Evolutionary conservation across 2,888 invertebrate species (phyloP), one percentile per base, ranked within the genome.

Genomic region (Apotomis capreana): DNA sequence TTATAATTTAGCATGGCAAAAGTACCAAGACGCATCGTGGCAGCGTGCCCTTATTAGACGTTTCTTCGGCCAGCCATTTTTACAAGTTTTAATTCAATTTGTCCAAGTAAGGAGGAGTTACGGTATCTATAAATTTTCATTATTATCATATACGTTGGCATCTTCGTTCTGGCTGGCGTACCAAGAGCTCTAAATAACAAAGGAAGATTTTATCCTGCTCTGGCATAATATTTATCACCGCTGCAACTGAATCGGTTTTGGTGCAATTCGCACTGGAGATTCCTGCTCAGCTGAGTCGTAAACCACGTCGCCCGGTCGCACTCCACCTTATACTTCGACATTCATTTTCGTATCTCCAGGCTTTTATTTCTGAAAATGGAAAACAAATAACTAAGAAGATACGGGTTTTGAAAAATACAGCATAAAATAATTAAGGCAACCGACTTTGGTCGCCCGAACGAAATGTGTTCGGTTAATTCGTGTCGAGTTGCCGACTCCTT

Each of bases 181-280:
- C 59, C 15, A 49, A 49, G 54, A 68, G 55, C 46, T 63, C 40
- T 36, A 63, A 54, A 57, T 62, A 70, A 67, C 49, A 57, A 59
- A 59, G 51, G 67, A 59, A 69, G 54, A 72, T 74, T 74, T 77
- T 77, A 76, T 76, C 74, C 59, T 67, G 69, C 73, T 78, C 71
- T 67, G 71, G 69, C 76, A 74, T 73, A 64, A 80, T 83, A 81
- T 87, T 85, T 86, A 85, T 84, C 80, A 82, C 82, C 79, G 73
- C 79, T 80, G 81, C 79, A 82, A 78, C 80, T 80, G 81, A 85
- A 84, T 83, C 68, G 81, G 81, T 79, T 81, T 82, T 79, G 76
- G 79, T 75, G 80, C 83, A 84, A 84, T 85, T 86, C 84, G 80
- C 83, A 83, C 81, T 78, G 81, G 82, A 82, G 81, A 84, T 86